Conservation (phyloP, 2,888 invertebrate species). For the Clunio marinus region DNA sequence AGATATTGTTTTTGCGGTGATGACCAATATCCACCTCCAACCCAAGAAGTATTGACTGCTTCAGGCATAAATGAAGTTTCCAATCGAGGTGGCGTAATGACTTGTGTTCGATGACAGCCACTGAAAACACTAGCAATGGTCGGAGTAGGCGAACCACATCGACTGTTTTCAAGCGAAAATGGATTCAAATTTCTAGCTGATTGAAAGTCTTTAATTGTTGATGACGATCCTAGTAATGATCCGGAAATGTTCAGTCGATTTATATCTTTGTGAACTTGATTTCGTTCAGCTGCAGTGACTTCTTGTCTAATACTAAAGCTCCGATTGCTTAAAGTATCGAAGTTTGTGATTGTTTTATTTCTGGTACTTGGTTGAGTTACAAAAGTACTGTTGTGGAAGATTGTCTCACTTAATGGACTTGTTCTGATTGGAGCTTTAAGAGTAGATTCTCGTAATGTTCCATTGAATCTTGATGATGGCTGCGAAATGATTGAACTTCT, state of each 20-base stretch:
- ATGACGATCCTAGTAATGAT: neutral
- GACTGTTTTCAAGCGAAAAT: conserved; percentile 13
- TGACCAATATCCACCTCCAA: conserved; percentile 63
- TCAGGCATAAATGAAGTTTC: conserved; percentile 53
- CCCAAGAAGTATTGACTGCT: conserved; percentile 55
- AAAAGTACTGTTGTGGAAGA: conserved; percentile 4
- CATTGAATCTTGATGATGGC: neutral
- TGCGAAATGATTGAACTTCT: neutral
- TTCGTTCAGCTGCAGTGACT: conserved; percentile 13
- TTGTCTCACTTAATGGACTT: neutral
- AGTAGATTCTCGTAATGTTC: neutral
- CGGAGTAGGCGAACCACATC: conserved; percentile 29
- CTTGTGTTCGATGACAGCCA: neutral
- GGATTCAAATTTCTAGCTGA: conserved; percentile 21
- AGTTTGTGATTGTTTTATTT: neutral
- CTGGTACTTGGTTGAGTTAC: neutral
- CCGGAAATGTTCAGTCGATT: neutral
- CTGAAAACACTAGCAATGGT: conserved; percentile 21
- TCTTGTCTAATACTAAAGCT: conserved; percentile 20
- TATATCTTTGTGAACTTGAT: conserved; percentile 15
- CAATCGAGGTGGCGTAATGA: conserved; percentile 36
- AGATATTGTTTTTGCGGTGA: conserved; percentile 39
- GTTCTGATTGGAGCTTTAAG: neutral
- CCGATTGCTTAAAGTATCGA: neutral
- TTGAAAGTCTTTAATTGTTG: conserved; percentile 23